Conservation (phyloP, 2,888 invertebrate species). For the Spodoptera picta region DNA sequence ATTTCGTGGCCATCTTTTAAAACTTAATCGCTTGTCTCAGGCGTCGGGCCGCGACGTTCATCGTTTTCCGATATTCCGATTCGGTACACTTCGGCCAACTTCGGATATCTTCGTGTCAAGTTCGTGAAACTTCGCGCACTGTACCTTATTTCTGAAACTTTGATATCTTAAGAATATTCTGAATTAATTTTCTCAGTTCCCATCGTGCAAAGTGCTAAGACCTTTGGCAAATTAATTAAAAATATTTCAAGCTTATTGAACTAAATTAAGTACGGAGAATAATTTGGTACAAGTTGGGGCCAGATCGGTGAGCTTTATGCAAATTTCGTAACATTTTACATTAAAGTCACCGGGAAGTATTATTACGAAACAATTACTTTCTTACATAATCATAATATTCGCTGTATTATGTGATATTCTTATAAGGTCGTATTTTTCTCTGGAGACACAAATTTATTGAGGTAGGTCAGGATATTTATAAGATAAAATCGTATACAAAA, state of each 20-base stretch:
- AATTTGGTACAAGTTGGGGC: slow-evolving; percentile 38
- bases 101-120: slow-evolving; percentile 30
- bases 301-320: slow-evolving; percentile 39
- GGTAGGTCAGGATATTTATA: too few relatives aligned
- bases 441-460: not conserved
- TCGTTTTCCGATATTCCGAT: slow-evolving; percentile 68
- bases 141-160: slow-evolving; percentile 42
- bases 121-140: slow-evolving; percentile 30
- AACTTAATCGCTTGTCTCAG: slow-evolving; percentile 61
- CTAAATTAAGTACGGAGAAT: slow-evolving; percentile 38
- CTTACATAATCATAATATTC: slow-evolving; percentile 10
- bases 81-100: slow-evolving; percentile 46
- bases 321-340: slow-evolving; percentile 34
- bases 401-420: slow-evolving; percentile 1
- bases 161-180: slow-evolving; percentile 43
- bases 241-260: slow-evolving; percentile 52
- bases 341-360: slow-evolving; percentile 35
- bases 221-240: slow-evolving; percentile 51
- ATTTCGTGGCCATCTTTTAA: slow-evolving; percentile 62
- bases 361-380: slow-evolving; percentile 33
- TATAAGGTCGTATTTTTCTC: slow-evolving; percentile 10
- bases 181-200: slow-evolving; percentile 42
- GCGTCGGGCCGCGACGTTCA: slow-evolving; percentile 55
- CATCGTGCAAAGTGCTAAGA: slow-evolving; percentile 46
- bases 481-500: too few relatives aligned